These are phyloP conservation scores for Condylura cristata DNA, from an alignment of 2,113 vertebrate species.

Conservation along the genomic window DNA sequence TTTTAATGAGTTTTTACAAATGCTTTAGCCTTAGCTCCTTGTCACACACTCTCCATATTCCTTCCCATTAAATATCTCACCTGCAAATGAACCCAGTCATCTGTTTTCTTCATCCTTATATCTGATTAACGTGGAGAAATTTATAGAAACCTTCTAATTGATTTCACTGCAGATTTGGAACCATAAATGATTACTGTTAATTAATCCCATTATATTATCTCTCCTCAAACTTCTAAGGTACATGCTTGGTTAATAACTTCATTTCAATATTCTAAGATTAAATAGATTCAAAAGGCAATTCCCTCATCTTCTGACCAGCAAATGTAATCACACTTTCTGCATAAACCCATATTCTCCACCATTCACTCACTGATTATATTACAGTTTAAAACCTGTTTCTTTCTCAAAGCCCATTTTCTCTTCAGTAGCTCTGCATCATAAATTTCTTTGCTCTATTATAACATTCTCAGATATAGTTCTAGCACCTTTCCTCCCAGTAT, in stretches of 20 bases:
- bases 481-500: background rate
- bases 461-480: background rate
- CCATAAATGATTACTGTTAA: background rate
- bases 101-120: background rate
- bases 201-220: background rate
- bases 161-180: background rate
- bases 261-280: background rate
- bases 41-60: background rate
- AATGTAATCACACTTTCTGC: background rate
- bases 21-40: background rate
- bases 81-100: background rate
- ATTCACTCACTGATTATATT: background rate
- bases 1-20: background rate
- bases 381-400: background rate
- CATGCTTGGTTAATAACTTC: background rate
- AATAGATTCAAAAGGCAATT: background rate
- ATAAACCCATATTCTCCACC: background rate
- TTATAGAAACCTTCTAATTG: background rate
- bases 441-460: background rate
- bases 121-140: background rate
- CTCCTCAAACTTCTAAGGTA: background rate
- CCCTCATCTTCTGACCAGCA: background rate
- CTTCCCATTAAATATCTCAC: background rate
- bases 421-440: background rate
- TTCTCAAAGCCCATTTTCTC: background rate